Conservation (phyloP, 1,140 invertebrate genomes). For the Pemphigus obesinymphae region DNA sequence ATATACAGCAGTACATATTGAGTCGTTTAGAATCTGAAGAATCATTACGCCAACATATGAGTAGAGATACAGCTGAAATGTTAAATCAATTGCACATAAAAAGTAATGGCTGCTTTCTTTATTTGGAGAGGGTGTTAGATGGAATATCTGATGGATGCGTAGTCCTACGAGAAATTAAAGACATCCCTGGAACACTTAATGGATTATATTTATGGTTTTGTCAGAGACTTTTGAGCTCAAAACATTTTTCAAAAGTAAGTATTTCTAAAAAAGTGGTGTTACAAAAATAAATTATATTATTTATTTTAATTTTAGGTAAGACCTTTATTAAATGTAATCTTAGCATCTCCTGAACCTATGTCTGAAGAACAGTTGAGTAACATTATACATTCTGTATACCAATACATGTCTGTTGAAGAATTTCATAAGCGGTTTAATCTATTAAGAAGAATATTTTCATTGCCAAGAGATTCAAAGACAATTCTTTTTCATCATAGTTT, state of each 20-base stretch:
- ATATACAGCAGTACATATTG: conserved; percentile 93
- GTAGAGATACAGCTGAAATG: conserved; percentile 83
- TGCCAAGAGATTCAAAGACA: conserved; percentile 56
- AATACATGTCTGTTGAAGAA: conserved; percentile 73
- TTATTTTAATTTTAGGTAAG: conserved; percentile 55
- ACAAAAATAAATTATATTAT: background rate
- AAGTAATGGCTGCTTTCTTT: conserved; percentile 92
- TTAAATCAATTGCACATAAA: conserved; percentile 94
- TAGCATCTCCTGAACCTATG: conserved; percentile 80
- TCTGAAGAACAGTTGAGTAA: conserved; percentile 74
- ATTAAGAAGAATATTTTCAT: conserved; percentile 66
- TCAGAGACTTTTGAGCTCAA: conserved; percentile 82
- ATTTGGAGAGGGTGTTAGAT: conserved; percentile 87
- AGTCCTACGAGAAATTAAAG: conserved; percentile 73
- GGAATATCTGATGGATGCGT: conserved; percentile 91
- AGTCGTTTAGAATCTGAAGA: conserved; percentile 81
- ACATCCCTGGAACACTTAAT: conserved; percentile 92
- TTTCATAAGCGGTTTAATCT: conserved; percentile 77
- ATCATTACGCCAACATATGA: conserved; percentile 71
- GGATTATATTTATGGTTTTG: conserved; percentile 93
- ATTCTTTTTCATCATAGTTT: conserved; percentile 87
- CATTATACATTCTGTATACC: conserved; percentile 76
- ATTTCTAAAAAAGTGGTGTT: background rate
- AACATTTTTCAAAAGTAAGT: conserved; percentile 71
- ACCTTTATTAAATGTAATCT: conserved; percentile 77